Conservation (phyloP, 2,113 vertebrate species). For the Cephalopterus ornatus region DNA sequence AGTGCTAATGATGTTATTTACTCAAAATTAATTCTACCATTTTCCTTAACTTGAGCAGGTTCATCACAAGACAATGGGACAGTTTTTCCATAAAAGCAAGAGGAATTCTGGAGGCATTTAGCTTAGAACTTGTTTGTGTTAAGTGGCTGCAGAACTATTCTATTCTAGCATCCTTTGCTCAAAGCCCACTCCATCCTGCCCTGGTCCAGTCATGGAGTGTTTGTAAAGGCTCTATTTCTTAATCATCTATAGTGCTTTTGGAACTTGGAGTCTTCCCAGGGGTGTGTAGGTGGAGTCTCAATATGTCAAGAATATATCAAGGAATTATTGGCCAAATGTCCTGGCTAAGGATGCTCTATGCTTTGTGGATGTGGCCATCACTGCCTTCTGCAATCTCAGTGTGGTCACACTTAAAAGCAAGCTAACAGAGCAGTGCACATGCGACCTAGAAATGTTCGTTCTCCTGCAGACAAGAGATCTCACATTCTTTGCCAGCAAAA, state of each 20-base stretch:
- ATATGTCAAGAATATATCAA: background rate
- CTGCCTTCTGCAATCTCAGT: rapidly evolving
- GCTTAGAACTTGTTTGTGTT: background rate
- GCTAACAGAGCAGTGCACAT: background rate
- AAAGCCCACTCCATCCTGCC: background rate
- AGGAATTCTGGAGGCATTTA: background rate
- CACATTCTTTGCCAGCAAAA: background rate
- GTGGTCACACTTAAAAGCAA: background rate
- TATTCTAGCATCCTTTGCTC: background rate
- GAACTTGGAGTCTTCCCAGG: background rate
- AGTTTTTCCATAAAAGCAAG: background rate
- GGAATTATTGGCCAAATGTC: background rate
- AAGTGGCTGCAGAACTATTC: background rate
- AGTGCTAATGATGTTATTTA: background rate
- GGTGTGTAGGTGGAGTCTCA: background rate
- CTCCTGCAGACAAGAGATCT: background rate
- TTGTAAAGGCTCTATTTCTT: background rate
- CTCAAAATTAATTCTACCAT: background rate
- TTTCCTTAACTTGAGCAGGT: background rate
- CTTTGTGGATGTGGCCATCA: background rate
- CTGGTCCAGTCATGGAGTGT: background rate
- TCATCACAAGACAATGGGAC: background rate
- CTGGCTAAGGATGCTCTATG: background rate
- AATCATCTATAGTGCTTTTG: background rate
- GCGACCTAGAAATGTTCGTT: background rate